Conservation (phyloP, 2,113 vertebrate species). For the Fulica atra region DNA sequence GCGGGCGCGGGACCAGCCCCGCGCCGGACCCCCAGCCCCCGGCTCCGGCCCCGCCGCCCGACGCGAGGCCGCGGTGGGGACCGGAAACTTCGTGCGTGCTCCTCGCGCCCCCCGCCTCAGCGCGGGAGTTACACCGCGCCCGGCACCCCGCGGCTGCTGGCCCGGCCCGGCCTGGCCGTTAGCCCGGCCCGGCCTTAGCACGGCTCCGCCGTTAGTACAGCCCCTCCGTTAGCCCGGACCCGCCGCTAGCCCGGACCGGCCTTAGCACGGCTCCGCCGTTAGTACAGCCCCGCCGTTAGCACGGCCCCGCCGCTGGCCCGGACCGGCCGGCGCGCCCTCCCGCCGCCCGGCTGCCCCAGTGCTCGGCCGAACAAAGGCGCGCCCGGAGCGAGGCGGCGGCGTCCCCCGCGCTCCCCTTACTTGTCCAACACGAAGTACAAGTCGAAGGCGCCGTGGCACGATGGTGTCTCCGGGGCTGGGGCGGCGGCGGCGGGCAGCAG, state of each 20-base stretch:
- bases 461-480: slow-evolving; percentile 71
- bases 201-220: no score
- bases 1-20: background rate
- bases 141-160: no score
- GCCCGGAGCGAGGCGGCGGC: background rate
- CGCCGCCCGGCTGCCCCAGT: background rate
- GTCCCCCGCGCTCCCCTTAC: slow-evolving; percentile 71
- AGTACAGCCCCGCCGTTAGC: no score
- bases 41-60: background rate
- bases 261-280: no score
- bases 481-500: background rate
- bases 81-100: background rate
- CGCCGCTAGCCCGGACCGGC: background rate
- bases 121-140: background rate
- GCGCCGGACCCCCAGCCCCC: no score
- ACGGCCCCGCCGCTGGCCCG: no score
- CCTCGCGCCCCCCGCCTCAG: background rate
- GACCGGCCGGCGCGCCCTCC: background rate
- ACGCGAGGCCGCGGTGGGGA: background rate
- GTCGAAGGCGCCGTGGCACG: slow-evolving; percentile 88
- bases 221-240: no score
- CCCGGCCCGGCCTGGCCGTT: background rate
- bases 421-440: slow-evolving; percentile 93
- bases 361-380: background rate
- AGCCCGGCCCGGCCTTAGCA: background rate